Evolutionary conservation across 2,888 invertebrate species (phyloP).

Genomic region (Slavum lentiscoides): DNA sequence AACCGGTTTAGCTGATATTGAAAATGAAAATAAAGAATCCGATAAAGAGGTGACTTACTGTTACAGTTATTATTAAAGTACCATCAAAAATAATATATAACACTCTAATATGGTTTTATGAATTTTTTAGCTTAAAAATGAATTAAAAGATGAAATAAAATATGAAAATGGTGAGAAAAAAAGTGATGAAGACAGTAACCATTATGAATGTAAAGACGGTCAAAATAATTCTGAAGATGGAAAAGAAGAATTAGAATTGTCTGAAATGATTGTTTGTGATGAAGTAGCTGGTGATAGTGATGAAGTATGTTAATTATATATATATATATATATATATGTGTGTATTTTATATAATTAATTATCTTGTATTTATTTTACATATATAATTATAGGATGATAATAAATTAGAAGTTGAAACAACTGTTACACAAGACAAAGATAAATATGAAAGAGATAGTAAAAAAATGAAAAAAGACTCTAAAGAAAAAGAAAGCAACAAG

Average conservation of each 20-base stretch:
- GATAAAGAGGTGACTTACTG: constrained; percentile 9
- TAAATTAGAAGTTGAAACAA: constrained; percentile 29
- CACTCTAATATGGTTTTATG: no score
- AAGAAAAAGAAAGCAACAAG: constrained; percentile 47
- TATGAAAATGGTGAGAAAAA: not conserved
- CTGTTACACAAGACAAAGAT: constrained; percentile 25
- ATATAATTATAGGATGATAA: constrained; percentile 30
- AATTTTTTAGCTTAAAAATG: constrained; percentile 9
- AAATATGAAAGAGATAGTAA: constrained; percentile 32
- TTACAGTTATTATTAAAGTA: not conserved
- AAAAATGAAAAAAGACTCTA: constrained; percentile 39
- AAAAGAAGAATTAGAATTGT: constrained; percentile 48
- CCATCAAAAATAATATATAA: not conserved
- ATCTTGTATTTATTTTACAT: not conserved
- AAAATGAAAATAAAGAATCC: constrained; percentile 15
- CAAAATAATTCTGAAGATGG: constrained; percentile 50
- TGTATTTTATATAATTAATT: not conserved
- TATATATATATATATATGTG: no score
- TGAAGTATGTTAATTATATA: constrained; percentile 27
- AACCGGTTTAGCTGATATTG: constrained; percentile 12
- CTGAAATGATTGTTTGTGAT: constrained; percentile 58
- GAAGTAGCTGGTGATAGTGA: constrained; percentile 55
- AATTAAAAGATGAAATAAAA: constrained; percentile 15
- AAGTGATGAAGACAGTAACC: constrained; percentile 8
- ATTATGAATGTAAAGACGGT: constrained; percentile 29